phyloP scores from a whole-genome alignment of 2,113 vertebrate genomes.

The Theristicus caerulescens region DNA sequence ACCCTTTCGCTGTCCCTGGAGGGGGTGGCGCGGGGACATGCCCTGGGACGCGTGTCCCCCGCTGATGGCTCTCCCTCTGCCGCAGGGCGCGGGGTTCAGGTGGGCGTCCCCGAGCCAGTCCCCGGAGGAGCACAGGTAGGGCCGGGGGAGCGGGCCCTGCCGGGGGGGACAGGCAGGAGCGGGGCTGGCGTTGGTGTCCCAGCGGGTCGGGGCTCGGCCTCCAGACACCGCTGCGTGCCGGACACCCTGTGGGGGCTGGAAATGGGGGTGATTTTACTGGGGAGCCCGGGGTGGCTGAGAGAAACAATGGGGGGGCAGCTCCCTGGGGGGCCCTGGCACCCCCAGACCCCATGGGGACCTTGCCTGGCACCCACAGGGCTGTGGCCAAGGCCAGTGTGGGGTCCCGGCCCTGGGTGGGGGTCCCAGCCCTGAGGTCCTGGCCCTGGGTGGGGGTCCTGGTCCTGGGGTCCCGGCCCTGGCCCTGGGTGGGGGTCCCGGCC shows the following conservation, averaged over 20 bases:
- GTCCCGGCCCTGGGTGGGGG: not conserved
- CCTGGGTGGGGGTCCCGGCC: not conserved
- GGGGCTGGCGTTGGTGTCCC: not conserved
- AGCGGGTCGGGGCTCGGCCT: not conserved
- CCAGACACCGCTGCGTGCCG: accelerated
- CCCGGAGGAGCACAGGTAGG: slow-evolving; percentile 86
- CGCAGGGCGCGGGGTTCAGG: slow-evolving; percentile 79
- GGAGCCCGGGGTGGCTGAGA: not conserved
- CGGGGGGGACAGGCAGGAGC: accelerated
- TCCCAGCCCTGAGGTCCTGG: not conserved
- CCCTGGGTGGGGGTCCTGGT: too few species aligned
- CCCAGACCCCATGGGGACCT: not conserved
- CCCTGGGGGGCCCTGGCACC: not conserved
- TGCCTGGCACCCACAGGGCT: not conserved
- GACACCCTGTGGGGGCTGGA: not conserved
- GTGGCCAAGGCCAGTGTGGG: not conserved
- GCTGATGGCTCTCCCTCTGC: not conserved
- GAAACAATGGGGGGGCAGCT: not conserved
- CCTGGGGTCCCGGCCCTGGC: too few species aligned
- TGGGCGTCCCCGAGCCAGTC: slow-evolving; percentile 83
- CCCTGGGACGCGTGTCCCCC: accelerated
- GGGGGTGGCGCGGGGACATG: not conserved
- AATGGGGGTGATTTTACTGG: not conserved
- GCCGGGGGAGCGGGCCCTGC: accelerated
- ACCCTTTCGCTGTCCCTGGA: accelerated